Conservation (phyloP, 2,113 vertebrate species). For the Patagioenas fasciata region DNA sequence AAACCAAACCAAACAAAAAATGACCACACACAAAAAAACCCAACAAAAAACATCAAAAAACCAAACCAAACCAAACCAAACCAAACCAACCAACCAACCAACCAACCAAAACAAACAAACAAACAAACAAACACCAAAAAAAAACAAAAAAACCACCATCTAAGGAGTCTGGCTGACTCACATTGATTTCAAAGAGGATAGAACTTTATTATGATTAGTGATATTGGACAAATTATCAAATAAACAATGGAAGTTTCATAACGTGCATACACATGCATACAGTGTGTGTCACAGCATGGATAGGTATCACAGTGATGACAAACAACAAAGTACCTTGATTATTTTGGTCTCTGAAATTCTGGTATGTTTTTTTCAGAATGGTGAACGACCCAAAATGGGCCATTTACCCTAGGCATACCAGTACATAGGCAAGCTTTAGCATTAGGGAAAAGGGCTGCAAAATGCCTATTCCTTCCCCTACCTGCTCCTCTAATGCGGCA, state of each 20-base stretch:
- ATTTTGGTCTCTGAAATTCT: background rate
- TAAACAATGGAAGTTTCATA: background rate
- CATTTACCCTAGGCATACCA: background rate
- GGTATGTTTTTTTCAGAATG: background rate
- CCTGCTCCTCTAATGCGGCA: background rate
- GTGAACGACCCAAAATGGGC: background rate
- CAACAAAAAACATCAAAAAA: too few species aligned
- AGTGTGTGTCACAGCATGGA: background rate
- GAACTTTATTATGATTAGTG: background rate
- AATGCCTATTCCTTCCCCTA: background rate
- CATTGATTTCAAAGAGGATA: background rate
- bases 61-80: too few species aligned
- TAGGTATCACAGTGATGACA: background rate
- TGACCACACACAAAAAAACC: too few species aligned
- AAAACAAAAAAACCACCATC: too few species aligned
- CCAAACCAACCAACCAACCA: too few species aligned
- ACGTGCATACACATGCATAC: background rate
- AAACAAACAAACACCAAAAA: too few species aligned
- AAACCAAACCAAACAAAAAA: too few species aligned
- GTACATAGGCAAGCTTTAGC: background rate
- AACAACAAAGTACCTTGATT: background rate
- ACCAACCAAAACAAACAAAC: too few species aligned
- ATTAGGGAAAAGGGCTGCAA: background rate
- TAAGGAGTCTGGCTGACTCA: background rate
- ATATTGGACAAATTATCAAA: background rate